Evolutionary conservation across 2,888 invertebrate species (phyloP).

Genomic region (Leptothorax acervorum): DNA sequence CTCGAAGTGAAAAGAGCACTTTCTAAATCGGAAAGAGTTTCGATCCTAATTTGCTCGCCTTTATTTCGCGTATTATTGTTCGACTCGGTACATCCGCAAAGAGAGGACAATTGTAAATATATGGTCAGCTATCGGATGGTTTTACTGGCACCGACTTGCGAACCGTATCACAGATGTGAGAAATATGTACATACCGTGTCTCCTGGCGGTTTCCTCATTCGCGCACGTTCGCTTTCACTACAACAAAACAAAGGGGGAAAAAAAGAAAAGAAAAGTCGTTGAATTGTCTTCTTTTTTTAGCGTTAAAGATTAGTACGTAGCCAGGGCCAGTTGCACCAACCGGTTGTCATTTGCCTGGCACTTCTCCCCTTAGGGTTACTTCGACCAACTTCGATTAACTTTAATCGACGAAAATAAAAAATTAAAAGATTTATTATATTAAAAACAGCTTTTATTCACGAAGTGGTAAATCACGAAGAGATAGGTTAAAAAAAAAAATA

Average conservation of each 20-base stretch:
- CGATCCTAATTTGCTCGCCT: not conserved
- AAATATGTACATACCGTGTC: slow-evolving; percentile 56
- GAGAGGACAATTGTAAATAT: slow-evolving; percentile 58
- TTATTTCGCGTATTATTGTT: not conserved
- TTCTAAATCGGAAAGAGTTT: not conserved
- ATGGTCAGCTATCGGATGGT: slow-evolving; percentile 21
- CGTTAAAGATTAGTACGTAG: slow-evolving; percentile 34
- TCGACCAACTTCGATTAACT: too few species aligned
- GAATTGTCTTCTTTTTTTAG: slow-evolving; percentile 35
- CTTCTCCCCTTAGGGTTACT: not conserved
- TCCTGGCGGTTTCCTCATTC: slow-evolving; percentile 2
- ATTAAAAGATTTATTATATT: too few species aligned
- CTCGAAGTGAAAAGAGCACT: not conserved
- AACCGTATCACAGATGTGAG: slow-evolving; percentile 30
- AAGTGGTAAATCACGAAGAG: too few species aligned
- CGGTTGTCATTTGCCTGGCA: not conserved
- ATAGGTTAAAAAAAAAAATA: too few species aligned
- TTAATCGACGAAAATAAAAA: too few species aligned
- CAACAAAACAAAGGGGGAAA: not conserved
- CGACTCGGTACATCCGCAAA: not conserved
- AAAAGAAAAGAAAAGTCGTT: not conserved
- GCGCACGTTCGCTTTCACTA: not conserved
- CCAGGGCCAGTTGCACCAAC: slow-evolving; percentile 25
- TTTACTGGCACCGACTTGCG: slow-evolving; percentile 32
- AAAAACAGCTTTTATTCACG: too few species aligned